Base-by-base conservation (phyloP, 2,888 invertebrate species). In the Synanthedon formicaeformis region DNA sequence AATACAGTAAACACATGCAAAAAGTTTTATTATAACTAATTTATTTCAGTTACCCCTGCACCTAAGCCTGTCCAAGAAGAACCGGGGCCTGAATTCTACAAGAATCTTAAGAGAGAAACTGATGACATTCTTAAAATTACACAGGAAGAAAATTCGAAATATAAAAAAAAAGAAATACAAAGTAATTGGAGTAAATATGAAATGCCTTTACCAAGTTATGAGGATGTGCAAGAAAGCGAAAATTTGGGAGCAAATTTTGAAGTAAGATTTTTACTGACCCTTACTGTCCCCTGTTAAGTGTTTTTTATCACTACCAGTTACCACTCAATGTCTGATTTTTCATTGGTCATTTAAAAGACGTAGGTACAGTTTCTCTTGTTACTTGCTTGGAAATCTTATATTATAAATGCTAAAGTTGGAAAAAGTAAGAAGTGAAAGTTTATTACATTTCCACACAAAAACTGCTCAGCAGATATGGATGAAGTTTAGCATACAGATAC, bases 131-230 rank as follows among this genome's bases (percentile, higher is more conserved):
- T 87, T 0, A 85, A 84, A 64, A 88, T 87, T 52, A 81, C 81
- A 5, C 83, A 87, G 59, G 81, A 82, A 59, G 81, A 76, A 40
- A 80, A 73, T 55, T 58, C 72, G 1, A 88, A 88, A 61, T 88
- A 88, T 53, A 81, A 78, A 54, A 88, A 87, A 60, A 86, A 88
- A 55, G 87, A 87, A 60, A 87, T 88, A 41, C 76, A 80, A 64
- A 88, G 86, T 56, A 88, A 88, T 57, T 88, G 88, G 88, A 69
- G 79, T 3, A 87, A 87, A 57, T 87, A 86, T 78, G 88, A 88
- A 60, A 72, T 87, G 70, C 85, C 85, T 0, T 77, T 86, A 57
- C 82, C 84, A 50, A 83, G 68, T 56, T 87, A 88, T 60, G 86
- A 88, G 45, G 81, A 82, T 54, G 71, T 83, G 55, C 82, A 86